Conservation (phyloP, 2,113 vertebrate species). For the Phaethornis superciliosus region DNA sequence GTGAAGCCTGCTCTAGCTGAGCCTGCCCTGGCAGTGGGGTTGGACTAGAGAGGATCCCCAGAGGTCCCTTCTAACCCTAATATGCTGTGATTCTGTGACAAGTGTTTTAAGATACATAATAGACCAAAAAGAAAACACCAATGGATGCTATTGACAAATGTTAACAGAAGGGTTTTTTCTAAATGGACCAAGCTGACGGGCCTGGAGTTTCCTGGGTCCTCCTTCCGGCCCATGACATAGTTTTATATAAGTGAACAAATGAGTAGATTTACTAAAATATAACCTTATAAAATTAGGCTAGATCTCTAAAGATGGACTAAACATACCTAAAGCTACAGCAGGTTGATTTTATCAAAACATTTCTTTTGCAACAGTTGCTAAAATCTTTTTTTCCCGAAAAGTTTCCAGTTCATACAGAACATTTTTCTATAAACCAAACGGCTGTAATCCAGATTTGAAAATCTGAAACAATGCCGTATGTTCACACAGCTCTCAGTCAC, state of each 20-base stretch:
- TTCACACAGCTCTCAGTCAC: not conserved
- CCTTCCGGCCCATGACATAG: rapidly evolving
- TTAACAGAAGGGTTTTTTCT: not conserved
- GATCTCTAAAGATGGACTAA: not conserved
- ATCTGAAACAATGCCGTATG: not conserved
- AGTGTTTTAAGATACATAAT: not conserved
- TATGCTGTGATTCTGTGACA: not conserved
- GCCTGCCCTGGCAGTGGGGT: too few species aligned
- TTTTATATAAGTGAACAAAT: not conserved
- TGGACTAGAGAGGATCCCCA: too few species aligned
- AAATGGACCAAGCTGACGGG: not conserved
- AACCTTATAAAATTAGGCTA: not conserved
- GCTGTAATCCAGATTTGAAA: not conserved
- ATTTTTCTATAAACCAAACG: not conserved
- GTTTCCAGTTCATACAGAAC: not conserved
- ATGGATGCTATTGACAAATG: not conserved
- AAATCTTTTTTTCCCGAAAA: not conserved
- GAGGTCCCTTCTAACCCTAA: too few species aligned
- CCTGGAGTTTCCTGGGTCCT: too few species aligned
- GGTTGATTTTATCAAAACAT: not conserved
- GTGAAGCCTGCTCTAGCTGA: too few species aligned
- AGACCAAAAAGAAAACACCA: not conserved
- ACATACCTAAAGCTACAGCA: not conserved
- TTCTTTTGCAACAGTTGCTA: not conserved
- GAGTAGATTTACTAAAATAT: not conserved